Base-by-base conservation (phyloP, 2,797 vertebrate genomes). In the Hippocampus kuda region DNA sequence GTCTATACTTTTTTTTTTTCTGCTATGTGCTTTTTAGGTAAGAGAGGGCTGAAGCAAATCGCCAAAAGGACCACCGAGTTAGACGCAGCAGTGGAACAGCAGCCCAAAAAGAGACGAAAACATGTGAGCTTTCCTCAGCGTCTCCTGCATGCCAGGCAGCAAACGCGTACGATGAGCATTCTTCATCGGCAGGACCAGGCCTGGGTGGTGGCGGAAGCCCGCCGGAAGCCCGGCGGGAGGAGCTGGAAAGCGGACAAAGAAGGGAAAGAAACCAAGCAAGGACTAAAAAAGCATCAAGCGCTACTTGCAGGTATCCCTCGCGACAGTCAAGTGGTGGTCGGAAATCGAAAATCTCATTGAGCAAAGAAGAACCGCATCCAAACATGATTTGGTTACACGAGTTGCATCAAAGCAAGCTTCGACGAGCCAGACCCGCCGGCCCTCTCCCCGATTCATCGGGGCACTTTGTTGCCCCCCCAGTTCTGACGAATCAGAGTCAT, bases 51-150 rank as follows among this genome's bases (percentile, higher is more conserved):
- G 1, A 87, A 85, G 77, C 83, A 73, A 64, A 71, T 20, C 0
- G 0, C 66, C 1, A 87, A 81, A 91, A 91, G 89, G 89, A 82
- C 84, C 42, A 84, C 75, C 87, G 89, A 83, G 70, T 91, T 90
- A 8, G 79, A 83, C 64, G 62, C 81, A 3, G 86, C 85, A 49
- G 91, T 91, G 10, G 79, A 68, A 0, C 76, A 74, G 54, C 85
- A 83, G 60, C 82, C 87, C 1, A 90, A 83, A 53, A 91, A 83
- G 72, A 89, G 81, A 70, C 79, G 72, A 41, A 90, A 72, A 78
- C 70, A 75, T 30, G 87, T 85, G 68, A 76, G 70, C 57, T 20
- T 67, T 70, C 15, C 11, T 5, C 3, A 41, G 41, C 59, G 38
- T 10, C 12, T 1, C 27, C 26, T 9, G 27, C 18, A 2, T 41